Base-by-base conservation (phyloP, 2,797 vertebrate species). In the Falco concolor region DNA sequence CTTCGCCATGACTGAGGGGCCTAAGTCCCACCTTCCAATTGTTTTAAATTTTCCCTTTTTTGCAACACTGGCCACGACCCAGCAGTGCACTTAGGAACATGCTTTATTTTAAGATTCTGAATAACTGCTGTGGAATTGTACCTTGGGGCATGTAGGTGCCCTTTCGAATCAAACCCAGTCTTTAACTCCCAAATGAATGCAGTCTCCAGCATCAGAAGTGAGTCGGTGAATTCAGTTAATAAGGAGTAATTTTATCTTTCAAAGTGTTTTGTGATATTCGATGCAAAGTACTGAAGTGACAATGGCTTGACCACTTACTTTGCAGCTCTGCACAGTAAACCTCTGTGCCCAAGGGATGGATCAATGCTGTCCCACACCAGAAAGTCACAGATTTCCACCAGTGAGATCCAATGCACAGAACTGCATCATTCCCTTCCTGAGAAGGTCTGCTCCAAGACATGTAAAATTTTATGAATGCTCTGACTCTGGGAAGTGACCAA, bases 41-140 rank as follows among this genome's bases (percentile, higher is more conserved):
- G 42, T 42, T 75, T 92, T 52, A 16, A 40, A 5, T 57, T 76
- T 70, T 78, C 25, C 77, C 5, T 40, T 36, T 60, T 91, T 69
- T 40, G 53, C 57, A 85, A 45, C 27, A 45, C 2, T 88, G 65
- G 24, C 61, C 47, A 47, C 18, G 69, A 86, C 60, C 44, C 54
- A 74, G 65, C 78, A 81, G 42, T 67, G 45, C 67, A 25, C 42
- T 53, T 44, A 8, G 40, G 72, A 92, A 80, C 52, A 61, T 81
- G 65, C 69, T 94, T 96, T 91, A 88, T 84, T 86, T 81, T n/a
- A 67, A 64, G 32, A 32, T 89, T 85, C 73, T 78, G 22, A 50
- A 23, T 57, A 87, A 86, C 8, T 50, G 76, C 72, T 87, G 45
- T 78, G 69, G 69, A 91, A 81, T 57, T 47, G 27, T 40, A 68